Base-by-base conservation (phyloP, 2,888 invertebrate species). In the Chrysotoxum bicinctum region DNA sequence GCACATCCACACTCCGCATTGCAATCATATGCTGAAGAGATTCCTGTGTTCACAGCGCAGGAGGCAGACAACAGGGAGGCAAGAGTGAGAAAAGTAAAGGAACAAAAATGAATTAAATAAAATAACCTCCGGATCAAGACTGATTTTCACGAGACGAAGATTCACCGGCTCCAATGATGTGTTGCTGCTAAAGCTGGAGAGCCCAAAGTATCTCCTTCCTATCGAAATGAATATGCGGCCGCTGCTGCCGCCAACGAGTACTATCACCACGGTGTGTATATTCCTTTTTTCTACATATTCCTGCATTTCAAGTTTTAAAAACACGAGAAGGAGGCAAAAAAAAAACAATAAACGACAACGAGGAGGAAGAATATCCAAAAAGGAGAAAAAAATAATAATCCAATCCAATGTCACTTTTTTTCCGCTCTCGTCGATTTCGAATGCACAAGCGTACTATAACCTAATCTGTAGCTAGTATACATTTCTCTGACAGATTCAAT, bases 391-490 rank as follows among this genome's bases (percentile, higher is more conserved):
- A 70, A 52, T 48, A 50, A 26, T 40, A 54, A 58, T 72, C 60
- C 81, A 81, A 81, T 73, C 81, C 85, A 85, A 85, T 85, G 85
- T 85, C 85, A 81, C n/a, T 76, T 81, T 85, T 85, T 85, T 84
- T 80, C 80, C 80, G 80, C 84, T 84, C 80, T 84, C 75, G 76
- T 66, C 54, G 80, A 81, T 72, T 76, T 73, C 73, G 81, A 85
- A 73, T 81, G 85, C 85, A 85, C 85, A 85, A 81, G 85, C 85
- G 85, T 81, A 84, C 72, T 81, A 70, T 56, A 48, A 19, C 32
- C 73, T 52, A 68, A 50, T 79, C 66, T 52, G 26, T 58, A 75
- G 60, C 58, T 80, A 76, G 70, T 54, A 85, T 76, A 80, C 84
- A 69, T 81, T 81, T 73, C 76, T 69, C 69, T 58, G 35, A 43